Base-by-base conservation (phyloP, 2,797 vertebrate species). In the Pipistrellus pygmaeus region DNA sequence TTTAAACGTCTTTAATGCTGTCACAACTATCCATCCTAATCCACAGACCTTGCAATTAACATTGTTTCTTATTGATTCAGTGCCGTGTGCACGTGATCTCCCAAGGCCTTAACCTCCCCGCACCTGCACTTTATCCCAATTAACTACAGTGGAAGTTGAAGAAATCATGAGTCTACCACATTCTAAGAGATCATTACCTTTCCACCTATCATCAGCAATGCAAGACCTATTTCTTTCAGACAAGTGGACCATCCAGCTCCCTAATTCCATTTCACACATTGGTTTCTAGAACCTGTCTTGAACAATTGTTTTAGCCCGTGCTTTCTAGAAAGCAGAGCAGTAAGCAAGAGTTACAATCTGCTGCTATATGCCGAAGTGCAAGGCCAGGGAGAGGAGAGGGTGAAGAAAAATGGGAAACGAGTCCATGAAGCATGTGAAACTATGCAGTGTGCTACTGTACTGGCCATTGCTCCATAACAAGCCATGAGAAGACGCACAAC, bases 291-390 rank as follows among this genome's bases (percentile, higher is more conserved):
- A 41, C 15, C 44, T 69, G 6, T 86, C n/a, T 38, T 23, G 27
- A 15, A 68, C 53, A n/a, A 46, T 64, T 88, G 55, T 25, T 95
- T 88, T 41, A 89, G 25, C 27, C 55, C 13, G 0, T 51, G 13
- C 64, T 32, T 80, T 87, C 66, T 55, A 87, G 88, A 87, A 90
- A 41, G 60, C n/a, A 88, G 78, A 66, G 48, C 2, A 84, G 64
- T 88, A 51, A 80, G 27, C 7, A 51, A 72, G 18, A 30, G 44
- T 80, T 57, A 66, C 66, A 68, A 25, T 46, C 71, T 72, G 15
- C 38, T 38, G 8, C 81, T 89, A 11, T 41, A 44, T 86, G 93
- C 10, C 27, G 17, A 76, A 46, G 38, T 32, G 1, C 46, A 75
- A 92, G 86, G 18, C 25, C n/a, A 68, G 25, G 12, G 11, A 75